Conservation (phyloP, 2,113 vertebrate species). For the Sinocyclocheilus grahami region DNA sequence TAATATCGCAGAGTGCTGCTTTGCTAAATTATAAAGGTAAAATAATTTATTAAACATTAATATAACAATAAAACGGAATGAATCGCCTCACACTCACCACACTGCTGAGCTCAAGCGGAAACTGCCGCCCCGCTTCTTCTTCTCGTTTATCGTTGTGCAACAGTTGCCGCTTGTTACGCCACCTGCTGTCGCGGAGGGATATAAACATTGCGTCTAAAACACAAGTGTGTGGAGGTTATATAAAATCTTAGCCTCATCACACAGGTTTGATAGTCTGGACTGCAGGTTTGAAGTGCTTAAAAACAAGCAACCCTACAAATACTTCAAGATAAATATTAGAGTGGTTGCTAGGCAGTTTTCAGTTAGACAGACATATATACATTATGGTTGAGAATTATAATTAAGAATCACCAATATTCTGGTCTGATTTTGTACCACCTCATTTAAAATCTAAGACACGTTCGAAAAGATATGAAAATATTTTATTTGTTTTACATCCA, state of each 20-base stretch:
- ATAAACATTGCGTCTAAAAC: background rate
- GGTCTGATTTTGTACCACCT: background rate
- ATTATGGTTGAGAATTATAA: too few species aligned
- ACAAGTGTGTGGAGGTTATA: too few species aligned
- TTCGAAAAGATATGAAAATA: background rate
- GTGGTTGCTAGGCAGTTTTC: too few species aligned
- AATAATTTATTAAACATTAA: too few species aligned
- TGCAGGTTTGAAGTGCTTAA: too few species aligned
- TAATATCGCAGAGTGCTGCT: background rate
- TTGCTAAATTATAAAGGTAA: background rate
- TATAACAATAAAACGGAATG: background rate
- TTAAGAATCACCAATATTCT: background rate
- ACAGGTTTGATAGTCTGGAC: too few species aligned
- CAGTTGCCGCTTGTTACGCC: background rate
- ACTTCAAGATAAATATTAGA: too few species aligned
- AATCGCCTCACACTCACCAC: slow-evolving; percentile 28
- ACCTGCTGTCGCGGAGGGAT: slow-evolving; percentile 19
- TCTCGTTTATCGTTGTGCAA: background rate
- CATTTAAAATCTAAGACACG: background rate
- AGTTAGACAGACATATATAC: too few species aligned
- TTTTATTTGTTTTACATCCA: background rate
- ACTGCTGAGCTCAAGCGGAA: background rate
- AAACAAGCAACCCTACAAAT: too few species aligned
- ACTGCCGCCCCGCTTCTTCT: too few species aligned
- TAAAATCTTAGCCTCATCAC: too few species aligned